Evolutionary conservation across 2,888 invertebrate genomes (phyloP), one percentile per base, ranked within the genome.

Genomic region (Latrodectus hesperus): DNA sequence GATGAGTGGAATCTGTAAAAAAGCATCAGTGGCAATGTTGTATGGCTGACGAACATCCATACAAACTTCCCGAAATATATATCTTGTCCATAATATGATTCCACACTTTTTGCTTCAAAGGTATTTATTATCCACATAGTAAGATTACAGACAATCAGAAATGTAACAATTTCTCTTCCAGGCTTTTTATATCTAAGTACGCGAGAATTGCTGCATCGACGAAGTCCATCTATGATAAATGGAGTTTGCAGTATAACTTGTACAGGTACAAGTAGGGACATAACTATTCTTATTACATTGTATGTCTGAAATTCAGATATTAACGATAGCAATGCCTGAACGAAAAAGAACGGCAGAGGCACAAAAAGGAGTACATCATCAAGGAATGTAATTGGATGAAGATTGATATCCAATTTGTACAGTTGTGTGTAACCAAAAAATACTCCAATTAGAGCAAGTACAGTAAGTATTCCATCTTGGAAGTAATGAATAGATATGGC

Each of bases 1-100:
- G 95, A 95, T 0, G 95, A 95, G 91, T 96, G 96, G 91, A 96
- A 96, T 88, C 95, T 93, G 91, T 95, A 96, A 92, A 96, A 96
- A 94, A 96, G 95, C 86, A 95, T 95, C 8, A 96, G 92, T 0
- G 96, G 96, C 16, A 95, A 92, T 67, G 95, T 95, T 91, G 95
- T 93, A 91, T 96, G 96, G 52, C 95, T 95, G 5, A 96, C 93
- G 73, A 96, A 94, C 11, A 95, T 94, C 96, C 96, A 96, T 1
- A 95, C 90, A 6, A 94, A 94, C 90, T 94, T 94, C 52, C 96
- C 96, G 91, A 95, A 96, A 91, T 93, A 95, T 52, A 94, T 93
- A 90, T 95, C 94, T 91, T 95, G 93, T 79, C 93, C 92, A 84
- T 94, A 93, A 88, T 93, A 92, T 67, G 93, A 92, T 84, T 93